Evolutionary conservation across 2,888 invertebrate genomes (phyloP), one percentile per base, ranked within the genome.

Genomic region (Pseudolycoriella hygida): DNA sequence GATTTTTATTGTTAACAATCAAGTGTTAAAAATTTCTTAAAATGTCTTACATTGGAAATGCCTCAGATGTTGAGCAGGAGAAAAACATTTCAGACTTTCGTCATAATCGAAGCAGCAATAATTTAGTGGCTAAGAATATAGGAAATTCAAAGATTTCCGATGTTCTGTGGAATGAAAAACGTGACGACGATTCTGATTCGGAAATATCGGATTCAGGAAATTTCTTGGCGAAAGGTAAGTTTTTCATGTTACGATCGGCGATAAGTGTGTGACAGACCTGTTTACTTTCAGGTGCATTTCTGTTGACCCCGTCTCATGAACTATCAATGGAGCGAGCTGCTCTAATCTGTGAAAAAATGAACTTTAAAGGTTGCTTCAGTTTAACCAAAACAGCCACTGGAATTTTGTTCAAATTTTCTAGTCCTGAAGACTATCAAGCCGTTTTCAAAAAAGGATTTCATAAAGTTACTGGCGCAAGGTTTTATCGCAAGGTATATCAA

Each of bases 391-490:
- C 87, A 1, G 86, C 87, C 43, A 87, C 86, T 40, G 87, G 87
- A 47, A 86, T 87, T 57, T 73, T 87, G 50, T 87, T 87, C 70
- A 86, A 85, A 67, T 87, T 87, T 67, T 84, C 84, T 54, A 80
- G 80, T 64, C 81, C 84, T 52, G 86, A 86, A 53, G 87, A 87
- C 61, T 87, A 81, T 64, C 83, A 84, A 65, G 78, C 81, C 60
- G 84, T 86, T 51, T 85, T 78, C 70, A 79, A 84, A 67, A 86
- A 86, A 61, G 86, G 85, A 20, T 87, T 87, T 67, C 85, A 86
- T 65, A 81, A 80, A 64, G 84, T 86, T 44, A 87, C 86, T 46
- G 85, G 85, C 25, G 85, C 86, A 43, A 72, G 86, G 54, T 79
- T 86, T 60, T 86, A 87, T 66, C 77, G 84, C 67, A 87, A 87